Evolutionary conservation across 2,888 invertebrate species (phyloP).

Genomic region (Furcula furcula): DNA sequence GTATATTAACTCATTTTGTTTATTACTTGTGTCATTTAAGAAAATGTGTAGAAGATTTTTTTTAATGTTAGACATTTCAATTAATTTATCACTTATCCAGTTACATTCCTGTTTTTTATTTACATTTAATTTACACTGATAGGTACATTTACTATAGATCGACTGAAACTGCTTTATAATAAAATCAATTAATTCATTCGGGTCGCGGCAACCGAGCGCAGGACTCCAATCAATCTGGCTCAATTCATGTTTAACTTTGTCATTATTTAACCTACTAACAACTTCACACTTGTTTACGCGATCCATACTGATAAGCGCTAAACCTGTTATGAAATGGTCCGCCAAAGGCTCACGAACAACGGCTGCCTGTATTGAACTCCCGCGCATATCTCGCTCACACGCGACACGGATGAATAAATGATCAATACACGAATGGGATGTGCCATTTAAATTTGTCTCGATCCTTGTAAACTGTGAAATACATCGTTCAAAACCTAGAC

Average conservation of each 20-base stretch:
- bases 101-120: background rate
- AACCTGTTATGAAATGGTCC: background rate
- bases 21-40: background rate
- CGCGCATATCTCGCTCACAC: background rate
- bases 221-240: background rate
- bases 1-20: background rate
- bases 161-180: background rate
- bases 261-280: background rate
- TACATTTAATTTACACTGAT: background rate
- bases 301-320: background rate
- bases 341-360: background rate
- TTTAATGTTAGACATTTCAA: background rate
- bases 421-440: background rate
- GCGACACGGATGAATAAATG: background rate
- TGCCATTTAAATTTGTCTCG: background rate
- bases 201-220: background rate
- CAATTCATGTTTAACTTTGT: background rate
- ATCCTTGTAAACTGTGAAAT: slow-evolving; percentile 4
- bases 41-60: background rate
- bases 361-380: background rate
- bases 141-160: background rate
- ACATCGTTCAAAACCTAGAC: slow-evolving; percentile 3
- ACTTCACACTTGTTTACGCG: background rate
- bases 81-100: background rate
- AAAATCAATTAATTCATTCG: background rate